These are phyloP conservation scores for Trochalopteron elliotii DNA, from an alignment of 2,113 vertebrate species.

Conservation along the genomic window DNA sequence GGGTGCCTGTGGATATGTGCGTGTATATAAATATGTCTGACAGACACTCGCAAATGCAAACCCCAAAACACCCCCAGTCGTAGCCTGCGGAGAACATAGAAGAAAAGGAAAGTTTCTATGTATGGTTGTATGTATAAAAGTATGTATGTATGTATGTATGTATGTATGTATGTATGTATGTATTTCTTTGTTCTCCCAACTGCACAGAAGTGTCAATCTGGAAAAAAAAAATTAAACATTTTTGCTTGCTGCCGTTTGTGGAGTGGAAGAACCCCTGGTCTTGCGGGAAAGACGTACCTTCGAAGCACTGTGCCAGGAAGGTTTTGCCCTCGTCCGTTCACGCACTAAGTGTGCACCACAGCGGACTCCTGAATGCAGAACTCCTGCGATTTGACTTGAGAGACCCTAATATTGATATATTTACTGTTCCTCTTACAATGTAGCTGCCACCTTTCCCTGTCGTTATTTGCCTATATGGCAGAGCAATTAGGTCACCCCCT, in stretches of 20 bases:
- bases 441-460: constrained; percentile 57
- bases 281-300: not conserved
- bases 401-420: constrained; percentile 55
- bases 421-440: constrained; percentile 60
- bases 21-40: not conserved
- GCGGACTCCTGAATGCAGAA: not conserved
- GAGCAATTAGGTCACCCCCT: constrained; percentile 64
- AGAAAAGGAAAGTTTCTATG: not conserved
- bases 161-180: not conserved
- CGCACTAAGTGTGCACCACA: not conserved
- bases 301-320: not conserved
- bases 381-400: constrained; percentile 12
- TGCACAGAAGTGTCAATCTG: not conserved
- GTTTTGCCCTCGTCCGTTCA: not conserved
- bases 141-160: not conserved
- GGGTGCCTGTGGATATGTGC: not conserved
- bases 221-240: not conserved
- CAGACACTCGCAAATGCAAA: not conserved
- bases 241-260: not conserved
- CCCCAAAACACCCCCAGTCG: not conserved
- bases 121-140: not conserved
- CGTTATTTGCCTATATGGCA: constrained; percentile 64
- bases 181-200: not conserved
- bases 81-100: not conserved
- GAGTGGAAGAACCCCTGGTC: not conserved